phyloP scores from a whole-genome alignment of 2,113 vertebrate species.

The Limnothrissa miodon region DNA sequence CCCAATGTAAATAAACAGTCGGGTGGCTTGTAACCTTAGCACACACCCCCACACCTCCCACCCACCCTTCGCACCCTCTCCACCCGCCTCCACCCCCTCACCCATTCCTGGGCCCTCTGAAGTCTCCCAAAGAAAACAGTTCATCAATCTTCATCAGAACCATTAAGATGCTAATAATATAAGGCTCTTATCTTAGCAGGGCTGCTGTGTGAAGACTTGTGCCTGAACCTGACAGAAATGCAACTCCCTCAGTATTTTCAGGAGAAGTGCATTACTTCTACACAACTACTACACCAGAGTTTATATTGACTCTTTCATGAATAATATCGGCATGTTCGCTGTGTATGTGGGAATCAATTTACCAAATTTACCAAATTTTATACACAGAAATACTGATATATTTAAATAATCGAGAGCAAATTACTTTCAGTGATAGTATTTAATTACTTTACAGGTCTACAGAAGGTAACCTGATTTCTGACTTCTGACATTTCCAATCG shows the following conservation, averaged over 20 bases:
- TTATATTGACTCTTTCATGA: neutral
- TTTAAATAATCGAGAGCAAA: neutral
- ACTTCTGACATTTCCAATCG: neutral
- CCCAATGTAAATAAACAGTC: slow-evolving; percentile 77
- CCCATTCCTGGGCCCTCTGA: slow-evolving; percentile 60
- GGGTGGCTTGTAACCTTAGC: slow-evolving; percentile 41
- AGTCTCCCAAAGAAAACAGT: slow-evolving; percentile 74
- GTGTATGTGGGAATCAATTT: neutral
- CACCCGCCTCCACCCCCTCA: slow-evolving; percentile 44
- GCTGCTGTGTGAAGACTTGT: slow-evolving; percentile 41
- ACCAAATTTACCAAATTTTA: neutral
- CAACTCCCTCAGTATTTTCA: slow-evolving; percentile 7
- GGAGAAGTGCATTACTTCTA: neutral
- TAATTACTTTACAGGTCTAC: neutral
- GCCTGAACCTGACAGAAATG: slow-evolving; percentile 33
- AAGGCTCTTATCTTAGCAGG: slow-evolving; percentile 46
- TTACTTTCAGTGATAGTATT: neutral
- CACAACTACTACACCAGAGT: neutral
- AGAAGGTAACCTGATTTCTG: neutral
- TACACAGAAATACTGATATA: neutral
- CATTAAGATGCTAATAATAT: slow-evolving; percentile 61
- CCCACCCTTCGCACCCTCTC: too few species aligned
- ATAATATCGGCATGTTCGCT: neutral
- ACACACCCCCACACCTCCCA: too few species aligned
- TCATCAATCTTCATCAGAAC: slow-evolving; percentile 74